Evolutionary conservation across 2,113 vertebrate genomes (phyloP), one percentile per base, ranked within the genome.

Genomic region (Ctenodactylus gundi): DNA sequence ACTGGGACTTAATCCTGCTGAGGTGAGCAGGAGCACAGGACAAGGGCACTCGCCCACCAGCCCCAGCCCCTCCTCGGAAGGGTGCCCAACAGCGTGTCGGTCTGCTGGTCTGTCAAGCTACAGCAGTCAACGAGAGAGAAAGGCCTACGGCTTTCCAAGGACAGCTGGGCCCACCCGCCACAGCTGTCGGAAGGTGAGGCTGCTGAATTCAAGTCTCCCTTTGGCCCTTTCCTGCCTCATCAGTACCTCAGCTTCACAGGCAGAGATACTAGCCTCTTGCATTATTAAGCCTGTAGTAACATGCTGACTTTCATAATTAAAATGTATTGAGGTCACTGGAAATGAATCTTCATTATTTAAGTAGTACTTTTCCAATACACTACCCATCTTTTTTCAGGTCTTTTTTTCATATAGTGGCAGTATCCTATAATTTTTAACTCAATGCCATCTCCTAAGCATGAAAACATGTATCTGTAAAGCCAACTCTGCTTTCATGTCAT

Each of bases 271-370:
- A n/a, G n/a, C 20, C 9, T 64, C 31, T 57, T 65, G 1, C 7
- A 20, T 46, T 46, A 86, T 39, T 80, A 83, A 93, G 36, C 8
- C 53, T 90, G 1, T 34, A 57, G 57, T 44, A 55, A 72, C 62
- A 34, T 27, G 13, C 10, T 31, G 25, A 53, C 11, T 51, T 85
- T 92, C 25, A 27, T 15, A 77, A 39, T 49, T 51, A 76, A 88
- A 93, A 77, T 73, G 29, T 6, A 51, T 34, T 49, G 41, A 92
- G 76, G 36, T n/a, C 65, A 60, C 53, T 51, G 46, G 81, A 87
- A 81, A 91, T 73, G 41, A 65, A n/a, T 82, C 75, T 95, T 87
- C 55, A 55, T 77, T 60, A 31, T 55, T 68, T 60, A 84, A 90
- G 85, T 62, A 90, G 85, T 62, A 73, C 39, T 82, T 85, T 92